Percentiles rank a stretch among this genome's conserved stretches.
These are phyloP conservation scores for Jacana jacana DNA, from an alignment of 2,113 vertebrate species.

Conservation along the genomic window DNA sequence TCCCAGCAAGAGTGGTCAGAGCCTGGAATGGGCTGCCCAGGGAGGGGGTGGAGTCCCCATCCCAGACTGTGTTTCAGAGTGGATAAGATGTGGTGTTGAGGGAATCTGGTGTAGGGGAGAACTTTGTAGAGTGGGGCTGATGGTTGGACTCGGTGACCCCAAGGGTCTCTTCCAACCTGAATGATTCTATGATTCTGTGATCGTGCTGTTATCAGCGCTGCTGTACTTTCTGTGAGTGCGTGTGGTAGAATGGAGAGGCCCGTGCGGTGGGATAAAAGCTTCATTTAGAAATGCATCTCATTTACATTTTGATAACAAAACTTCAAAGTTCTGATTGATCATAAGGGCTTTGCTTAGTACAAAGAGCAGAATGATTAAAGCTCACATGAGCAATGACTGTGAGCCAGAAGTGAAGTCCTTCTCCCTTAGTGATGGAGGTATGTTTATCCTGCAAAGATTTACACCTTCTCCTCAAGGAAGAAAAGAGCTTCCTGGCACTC, in stretches of 20 bases:
- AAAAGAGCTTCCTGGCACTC: not conserved
- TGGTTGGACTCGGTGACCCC: too few relatives aligned
- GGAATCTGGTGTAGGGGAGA: too few relatives aligned
- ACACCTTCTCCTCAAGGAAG: not conserved
- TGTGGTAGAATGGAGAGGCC: not conserved
- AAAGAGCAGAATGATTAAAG: constrained; percentile 28
- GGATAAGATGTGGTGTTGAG: too few relatives aligned
- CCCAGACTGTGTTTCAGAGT: too few relatives aligned
- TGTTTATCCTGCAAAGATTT: not conserved
- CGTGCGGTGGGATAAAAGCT: not conserved
- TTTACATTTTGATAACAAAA: constrained; percentile 24
- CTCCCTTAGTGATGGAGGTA: not conserved
- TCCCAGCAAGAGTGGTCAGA: too few relatives aligned
- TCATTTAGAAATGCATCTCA: constrained; percentile 1
- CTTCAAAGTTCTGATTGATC: constrained; percentile 41
- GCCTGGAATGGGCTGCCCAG: too few relatives aligned
- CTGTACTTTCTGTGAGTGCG: not conserved
- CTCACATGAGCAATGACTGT: not conserved
- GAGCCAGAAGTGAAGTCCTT: not conserved
- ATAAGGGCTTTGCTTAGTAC: not conserved
- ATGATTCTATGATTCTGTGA: too few relatives aligned
- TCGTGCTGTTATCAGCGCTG: not conserved
- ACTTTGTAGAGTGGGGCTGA: too few relatives aligned
- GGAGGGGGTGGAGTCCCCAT: too few relatives aligned
- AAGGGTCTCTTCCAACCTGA: too few relatives aligned